A percentile compares a stretch with the other conserved stretches of the same genome.
These are phyloP conservation scores for Capreolus pygargus DNA, from an alignment of 2,113 vertebrate species.

Conservation along the genomic window DNA sequence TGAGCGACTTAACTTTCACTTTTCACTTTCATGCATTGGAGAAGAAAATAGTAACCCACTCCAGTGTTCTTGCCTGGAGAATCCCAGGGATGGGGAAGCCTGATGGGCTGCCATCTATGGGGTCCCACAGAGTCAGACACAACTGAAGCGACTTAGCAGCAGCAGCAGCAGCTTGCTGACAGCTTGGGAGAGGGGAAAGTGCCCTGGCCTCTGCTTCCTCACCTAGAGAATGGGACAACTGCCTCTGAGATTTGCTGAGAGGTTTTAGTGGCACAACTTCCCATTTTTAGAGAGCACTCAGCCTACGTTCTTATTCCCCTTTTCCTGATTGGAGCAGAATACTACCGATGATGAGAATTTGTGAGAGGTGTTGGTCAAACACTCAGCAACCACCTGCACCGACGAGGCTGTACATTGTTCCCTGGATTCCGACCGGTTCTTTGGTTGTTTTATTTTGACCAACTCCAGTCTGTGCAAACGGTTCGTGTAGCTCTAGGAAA, in stretches of 20 bases:
- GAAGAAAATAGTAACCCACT: too few species aligned
- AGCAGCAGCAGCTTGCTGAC: neutral
- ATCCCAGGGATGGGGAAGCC: too few species aligned
- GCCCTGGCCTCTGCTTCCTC: neutral
- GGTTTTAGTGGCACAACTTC: neutral
- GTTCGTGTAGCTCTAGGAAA: slow-evolving; percentile 50
- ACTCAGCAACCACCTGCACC: neutral
- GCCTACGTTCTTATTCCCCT: neutral
- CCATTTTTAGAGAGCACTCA: neutral
- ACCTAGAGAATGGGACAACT: neutral
- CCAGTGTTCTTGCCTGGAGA: too few species aligned
- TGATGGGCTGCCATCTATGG: too few species aligned
- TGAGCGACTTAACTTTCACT: too few species aligned
- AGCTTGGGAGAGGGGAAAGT: neutral
- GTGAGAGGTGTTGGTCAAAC: neutral
- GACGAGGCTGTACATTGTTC: neutral
- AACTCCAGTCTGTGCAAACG: neutral
- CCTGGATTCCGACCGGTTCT: neutral
- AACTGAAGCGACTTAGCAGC: too few species aligned
- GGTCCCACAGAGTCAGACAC: too few species aligned
- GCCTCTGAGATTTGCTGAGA: neutral
- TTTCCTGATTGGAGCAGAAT: neutral
- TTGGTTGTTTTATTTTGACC: neutral
- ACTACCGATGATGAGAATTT: neutral
- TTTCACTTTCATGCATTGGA: too few species aligned